phyloP scores from a whole-genome alignment of 1,140 invertebrate genomes.

The Leptinotarsa lineolata region DNA sequence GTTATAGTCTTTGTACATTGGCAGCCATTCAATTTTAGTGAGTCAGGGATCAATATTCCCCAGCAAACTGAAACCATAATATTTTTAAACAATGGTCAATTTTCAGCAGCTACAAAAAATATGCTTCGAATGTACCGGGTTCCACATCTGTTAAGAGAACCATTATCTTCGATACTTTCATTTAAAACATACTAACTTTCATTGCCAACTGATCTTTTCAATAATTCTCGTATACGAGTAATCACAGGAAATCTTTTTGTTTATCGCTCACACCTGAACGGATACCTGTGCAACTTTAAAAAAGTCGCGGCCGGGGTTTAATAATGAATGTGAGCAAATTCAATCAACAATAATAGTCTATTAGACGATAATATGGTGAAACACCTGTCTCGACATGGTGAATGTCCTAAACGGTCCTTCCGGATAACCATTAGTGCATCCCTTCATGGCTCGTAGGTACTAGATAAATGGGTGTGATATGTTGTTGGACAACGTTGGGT shows the following conservation, averaged over 20 bases:
- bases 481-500: neutral
- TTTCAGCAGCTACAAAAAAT: too few species aligned
- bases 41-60: too few species aligned
- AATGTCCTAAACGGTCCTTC: neutral
- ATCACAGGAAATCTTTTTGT: neutral
- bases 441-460: neutral
- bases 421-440: neutral
- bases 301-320: slow-evolving; percentile 1
- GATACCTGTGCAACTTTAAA: neutral
- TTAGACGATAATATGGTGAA: slow-evolving; percentile 3
- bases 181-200: too few species aligned
- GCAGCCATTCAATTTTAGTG: too few species aligned
- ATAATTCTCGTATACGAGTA: neutral
- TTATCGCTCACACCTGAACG: slow-evolving; percentile 2
- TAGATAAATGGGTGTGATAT: slow-evolving; percentile 2
- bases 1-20: too few species aligned
- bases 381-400: slow-evolving; percentile 2
- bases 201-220: neutral
- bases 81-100: too few species aligned
- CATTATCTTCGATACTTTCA: too few species aligned
- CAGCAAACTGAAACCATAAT: too few species aligned
- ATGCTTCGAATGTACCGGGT: too few species aligned
- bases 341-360: slow-evolving; percentile 8
- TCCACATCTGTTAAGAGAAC: too few species aligned
- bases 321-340: slow-evolving; percentile 3